phyloP scores from a whole-genome alignment of 53 echinoderm and acorn worm species.

The Luidia sarsii region DNA sequence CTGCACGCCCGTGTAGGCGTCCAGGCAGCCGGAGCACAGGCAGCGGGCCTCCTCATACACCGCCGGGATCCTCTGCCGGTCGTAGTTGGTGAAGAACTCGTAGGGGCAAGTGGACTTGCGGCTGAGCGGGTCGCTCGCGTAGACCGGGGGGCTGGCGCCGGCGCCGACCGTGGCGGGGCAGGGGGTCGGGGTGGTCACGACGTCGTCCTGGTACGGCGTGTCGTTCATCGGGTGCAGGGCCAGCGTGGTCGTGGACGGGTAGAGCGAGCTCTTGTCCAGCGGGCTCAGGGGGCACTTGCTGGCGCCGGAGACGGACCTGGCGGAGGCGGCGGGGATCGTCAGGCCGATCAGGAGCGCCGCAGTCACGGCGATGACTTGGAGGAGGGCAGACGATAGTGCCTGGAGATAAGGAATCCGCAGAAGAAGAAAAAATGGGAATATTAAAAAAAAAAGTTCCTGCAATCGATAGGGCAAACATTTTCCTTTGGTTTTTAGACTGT shows the following conservation, averaged over 20 bases:
- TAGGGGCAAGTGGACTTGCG: slow-evolving; percentile 19
- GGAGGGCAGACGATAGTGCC: no score
- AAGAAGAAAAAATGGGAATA: no score
- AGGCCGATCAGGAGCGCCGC: background rate
- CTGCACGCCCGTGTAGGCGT: background rate
- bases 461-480: no score
- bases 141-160: background rate
- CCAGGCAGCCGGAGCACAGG: slow-evolving; percentile 21
- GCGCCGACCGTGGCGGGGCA: background rate
- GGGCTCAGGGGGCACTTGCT: background rate
- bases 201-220: background rate
- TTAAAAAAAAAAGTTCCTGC: no score
- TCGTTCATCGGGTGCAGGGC: slow-evolving; percentile 24
- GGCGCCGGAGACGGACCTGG: background rate
- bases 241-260: background rate
- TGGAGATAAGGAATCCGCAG: no score
- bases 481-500: no score
- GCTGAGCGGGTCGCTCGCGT: background rate
- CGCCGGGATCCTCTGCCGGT: slow-evolving; percentile 17
- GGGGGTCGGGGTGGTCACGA: background rate
- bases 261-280: background rate
- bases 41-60: slow-evolving; percentile 19
- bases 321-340: background rate
- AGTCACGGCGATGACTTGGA: no score
- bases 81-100: slow-evolving; percentile 14